These are phyloP conservation scores for Leptinotarsa texana DNA, from an alignment of 1,140 invertebrate species.

Conservation along the genomic window DNA sequence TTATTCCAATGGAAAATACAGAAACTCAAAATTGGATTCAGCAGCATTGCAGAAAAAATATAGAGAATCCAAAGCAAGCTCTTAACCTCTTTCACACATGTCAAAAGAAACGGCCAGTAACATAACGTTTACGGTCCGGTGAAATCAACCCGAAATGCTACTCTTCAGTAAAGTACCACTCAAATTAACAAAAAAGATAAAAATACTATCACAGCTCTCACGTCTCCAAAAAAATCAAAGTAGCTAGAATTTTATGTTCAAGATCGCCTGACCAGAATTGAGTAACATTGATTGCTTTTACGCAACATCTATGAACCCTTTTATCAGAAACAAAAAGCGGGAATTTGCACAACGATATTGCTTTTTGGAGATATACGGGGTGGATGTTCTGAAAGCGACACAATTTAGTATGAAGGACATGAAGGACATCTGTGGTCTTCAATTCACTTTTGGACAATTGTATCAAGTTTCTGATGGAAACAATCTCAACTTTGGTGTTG, in stretches of 20 bases:
- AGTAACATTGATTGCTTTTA: constrained; percentile 34
- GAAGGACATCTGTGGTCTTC: too few species aligned
- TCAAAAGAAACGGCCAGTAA: not conserved
- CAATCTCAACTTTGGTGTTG: too few species aligned
- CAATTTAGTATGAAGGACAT: too few species aligned
- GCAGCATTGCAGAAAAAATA: too few species aligned
- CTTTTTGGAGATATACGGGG: constrained; percentile 5
- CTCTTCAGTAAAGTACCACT: constrained; percentile 35
- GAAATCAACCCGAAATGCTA: not conserved
- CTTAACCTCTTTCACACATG: not conserved
- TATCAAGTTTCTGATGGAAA: too few species aligned
- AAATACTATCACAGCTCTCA: constrained; percentile 55
- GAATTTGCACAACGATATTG: constrained; percentile 1
- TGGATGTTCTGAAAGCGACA: too few species aligned
- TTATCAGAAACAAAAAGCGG: constrained; percentile 5
- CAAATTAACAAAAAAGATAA: constrained; percentile 16
- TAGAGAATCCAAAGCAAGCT: too few species aligned
- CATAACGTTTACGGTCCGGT: not conserved
- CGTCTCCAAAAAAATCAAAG: constrained; percentile 39
- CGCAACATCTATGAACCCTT: constrained; percentile 16
- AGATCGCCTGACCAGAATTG: constrained; percentile 33
- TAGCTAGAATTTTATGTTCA: constrained; percentile 27
- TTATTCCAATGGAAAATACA: too few species aligned
- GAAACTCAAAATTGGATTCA: too few species aligned
- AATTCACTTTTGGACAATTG: too few species aligned